Evolutionary conservation across 2,797 vertebrate genomes (phyloP).

Genomic region (Danio jaintianensis): DNA sequence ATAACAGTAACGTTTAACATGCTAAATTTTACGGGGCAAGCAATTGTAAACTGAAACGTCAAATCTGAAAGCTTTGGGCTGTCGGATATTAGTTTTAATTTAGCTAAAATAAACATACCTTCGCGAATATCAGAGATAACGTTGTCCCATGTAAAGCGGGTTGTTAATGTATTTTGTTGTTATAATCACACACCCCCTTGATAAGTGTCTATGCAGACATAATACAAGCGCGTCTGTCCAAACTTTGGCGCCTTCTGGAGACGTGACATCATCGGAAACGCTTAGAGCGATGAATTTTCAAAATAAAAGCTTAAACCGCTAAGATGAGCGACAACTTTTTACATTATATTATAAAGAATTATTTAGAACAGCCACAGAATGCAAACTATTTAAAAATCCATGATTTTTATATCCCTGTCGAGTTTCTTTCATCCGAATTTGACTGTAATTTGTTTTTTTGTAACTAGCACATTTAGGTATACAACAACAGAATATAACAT

Average conservation of each 20-base stretch:
- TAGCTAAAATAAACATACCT: constrained; percentile 23
- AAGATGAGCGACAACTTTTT: background rate
- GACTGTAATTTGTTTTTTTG: background rate
- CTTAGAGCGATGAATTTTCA: background rate
- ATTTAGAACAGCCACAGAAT: no score
- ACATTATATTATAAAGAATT: no score
- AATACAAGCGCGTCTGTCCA: background rate
- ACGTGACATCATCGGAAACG: constrained; percentile 27
- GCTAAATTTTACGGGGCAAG: background rate
- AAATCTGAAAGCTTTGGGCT: background rate
- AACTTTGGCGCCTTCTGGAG: constrained; percentile 43
- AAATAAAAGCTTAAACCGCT: constrained; percentile 7
- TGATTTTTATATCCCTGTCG: no score
- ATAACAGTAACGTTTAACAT: background rate
- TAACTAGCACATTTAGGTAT: background rate
- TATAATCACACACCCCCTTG: background rate
- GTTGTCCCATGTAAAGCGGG: background rate
- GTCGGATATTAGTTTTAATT: background rate
- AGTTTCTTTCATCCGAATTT: background rate
- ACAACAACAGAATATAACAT: background rate
- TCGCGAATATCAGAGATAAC: background rate
- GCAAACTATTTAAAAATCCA: no score
- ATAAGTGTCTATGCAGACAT: background rate
- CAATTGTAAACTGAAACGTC: background rate
- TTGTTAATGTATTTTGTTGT: background rate